These are phyloP conservation scores for Hyposoter didymator DNA, from an alignment of 2,888 invertebrate species.

Conservation along the genomic window DNA sequence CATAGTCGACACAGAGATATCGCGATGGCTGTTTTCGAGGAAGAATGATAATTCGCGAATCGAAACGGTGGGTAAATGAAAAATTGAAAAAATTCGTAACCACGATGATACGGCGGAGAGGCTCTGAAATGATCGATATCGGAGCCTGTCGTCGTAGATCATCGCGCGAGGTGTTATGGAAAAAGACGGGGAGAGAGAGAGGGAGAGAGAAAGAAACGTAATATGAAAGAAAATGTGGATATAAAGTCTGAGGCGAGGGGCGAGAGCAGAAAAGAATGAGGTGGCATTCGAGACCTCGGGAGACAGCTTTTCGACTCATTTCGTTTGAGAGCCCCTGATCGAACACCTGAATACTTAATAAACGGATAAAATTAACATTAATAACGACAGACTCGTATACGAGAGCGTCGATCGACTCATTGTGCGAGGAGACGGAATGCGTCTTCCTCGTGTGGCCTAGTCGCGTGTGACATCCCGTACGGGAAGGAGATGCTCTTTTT, in stretches of 20 bases:
- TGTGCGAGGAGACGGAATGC: constrained; percentile 70
- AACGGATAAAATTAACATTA: constrained; percentile 84
- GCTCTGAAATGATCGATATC: constrained; percentile 53
- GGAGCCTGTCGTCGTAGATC: constrained; percentile 66
- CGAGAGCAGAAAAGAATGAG: background rate
- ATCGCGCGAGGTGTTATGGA: constrained; percentile 46
- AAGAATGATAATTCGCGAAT: constrained; percentile 44
- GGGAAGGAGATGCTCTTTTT: constrained; percentile 62
- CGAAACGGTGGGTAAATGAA: constrained; percentile 7
- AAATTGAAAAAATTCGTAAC: constrained; percentile 31
- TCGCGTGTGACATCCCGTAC: constrained; percentile 76
- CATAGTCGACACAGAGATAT: background rate
- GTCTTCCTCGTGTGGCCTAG: constrained; percentile 72
- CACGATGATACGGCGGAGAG: background rate
- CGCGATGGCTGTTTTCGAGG: background rate
- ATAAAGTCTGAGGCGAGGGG: background rate
- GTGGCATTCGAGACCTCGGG: constrained; percentile 1
- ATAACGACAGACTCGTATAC: constrained; percentile 80
- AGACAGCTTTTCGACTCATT: constrained; percentile 3
- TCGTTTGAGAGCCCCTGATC: constrained; percentile 79
- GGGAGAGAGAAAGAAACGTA: background rate
- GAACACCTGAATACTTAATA: constrained; percentile 84
- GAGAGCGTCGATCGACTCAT: constrained; percentile 81
- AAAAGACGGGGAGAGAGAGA: background rate
- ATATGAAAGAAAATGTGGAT: constrained; percentile 13